These are phyloP conservation scores for Oasisia sp. DNA, from an alignment of 2,888 invertebrate genomes.

Conservation along the genomic window DNA sequence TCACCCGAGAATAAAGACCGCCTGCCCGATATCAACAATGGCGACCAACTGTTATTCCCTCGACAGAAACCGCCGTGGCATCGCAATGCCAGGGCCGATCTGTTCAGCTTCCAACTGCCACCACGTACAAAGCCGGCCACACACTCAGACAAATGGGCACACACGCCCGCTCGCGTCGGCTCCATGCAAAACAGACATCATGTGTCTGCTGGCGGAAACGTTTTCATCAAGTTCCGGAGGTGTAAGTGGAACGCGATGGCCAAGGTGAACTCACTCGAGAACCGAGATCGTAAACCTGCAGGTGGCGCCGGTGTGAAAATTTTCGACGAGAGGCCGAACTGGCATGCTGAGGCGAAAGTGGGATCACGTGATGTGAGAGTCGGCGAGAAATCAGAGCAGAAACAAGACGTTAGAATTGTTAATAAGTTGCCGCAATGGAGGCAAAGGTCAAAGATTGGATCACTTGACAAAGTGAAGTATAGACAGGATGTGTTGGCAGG, in stretches of 20 bases:
- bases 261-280: neutral
- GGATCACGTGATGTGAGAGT: neutral
- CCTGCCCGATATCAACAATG: neutral
- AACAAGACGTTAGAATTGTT: neutral
- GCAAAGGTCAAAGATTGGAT: neutral
- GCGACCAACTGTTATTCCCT: neutral
- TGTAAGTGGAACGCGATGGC: neutral
- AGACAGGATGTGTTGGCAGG: neutral
- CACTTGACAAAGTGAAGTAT: neutral
- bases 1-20: constrained; percentile 1
- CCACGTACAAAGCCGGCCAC: neutral
- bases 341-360: neutral
- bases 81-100: neutral
- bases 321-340: neutral
- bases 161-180: neutral
- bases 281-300: neutral
- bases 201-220: neutral
- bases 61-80: neutral
- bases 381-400: neutral
- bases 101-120: neutral
- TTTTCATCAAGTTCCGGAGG: neutral
- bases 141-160: neutral
- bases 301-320: neutral
- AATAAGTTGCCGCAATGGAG: neutral
- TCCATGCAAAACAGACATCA: neutral